Evolutionary conservation across 2,888 invertebrate species (phyloP).

Genomic region (Entomobrya proxima): DNA sequence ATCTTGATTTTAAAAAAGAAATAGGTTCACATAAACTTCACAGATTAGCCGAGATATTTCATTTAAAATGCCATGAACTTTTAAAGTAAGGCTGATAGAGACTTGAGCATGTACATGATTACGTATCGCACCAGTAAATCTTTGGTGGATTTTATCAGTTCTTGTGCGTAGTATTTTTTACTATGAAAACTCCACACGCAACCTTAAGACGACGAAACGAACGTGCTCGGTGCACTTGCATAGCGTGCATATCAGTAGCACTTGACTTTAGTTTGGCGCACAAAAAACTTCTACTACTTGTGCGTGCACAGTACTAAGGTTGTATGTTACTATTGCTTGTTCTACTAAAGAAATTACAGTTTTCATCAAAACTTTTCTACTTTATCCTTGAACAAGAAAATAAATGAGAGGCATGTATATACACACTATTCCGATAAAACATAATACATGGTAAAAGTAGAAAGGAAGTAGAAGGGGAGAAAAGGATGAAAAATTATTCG

Average conservation of each 20-base stretch:
- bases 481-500: conserved; percentile 64
- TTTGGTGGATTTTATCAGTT: conserved; percentile 3
- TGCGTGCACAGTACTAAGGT: not conserved
- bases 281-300: no score
- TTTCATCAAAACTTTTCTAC: conserved; percentile 56
- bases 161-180: not conserved
- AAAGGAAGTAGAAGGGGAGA: conserved; percentile 53
- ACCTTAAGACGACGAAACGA: not conserved
- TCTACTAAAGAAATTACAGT: conserved; percentile 35
- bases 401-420: conserved; percentile 33
- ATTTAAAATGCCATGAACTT: not conserved
- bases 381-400: conserved; percentile 42
- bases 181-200: not conserved
- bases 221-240: not conserved
- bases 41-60: not conserved
- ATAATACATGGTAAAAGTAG: conserved; percentile 17
- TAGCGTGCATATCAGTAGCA: not conserved
- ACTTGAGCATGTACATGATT: conserved; percentile 46
- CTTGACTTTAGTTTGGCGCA: no score
- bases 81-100: not conserved
- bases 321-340: not conserved
- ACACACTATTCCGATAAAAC: not conserved
- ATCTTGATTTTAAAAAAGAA: not conserved
- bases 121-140: conserved; percentile 28
- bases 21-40: not conserved